Conservation (phyloP, 1,140 invertebrate species). For the Gonioctena quinquepunctata region DNA sequence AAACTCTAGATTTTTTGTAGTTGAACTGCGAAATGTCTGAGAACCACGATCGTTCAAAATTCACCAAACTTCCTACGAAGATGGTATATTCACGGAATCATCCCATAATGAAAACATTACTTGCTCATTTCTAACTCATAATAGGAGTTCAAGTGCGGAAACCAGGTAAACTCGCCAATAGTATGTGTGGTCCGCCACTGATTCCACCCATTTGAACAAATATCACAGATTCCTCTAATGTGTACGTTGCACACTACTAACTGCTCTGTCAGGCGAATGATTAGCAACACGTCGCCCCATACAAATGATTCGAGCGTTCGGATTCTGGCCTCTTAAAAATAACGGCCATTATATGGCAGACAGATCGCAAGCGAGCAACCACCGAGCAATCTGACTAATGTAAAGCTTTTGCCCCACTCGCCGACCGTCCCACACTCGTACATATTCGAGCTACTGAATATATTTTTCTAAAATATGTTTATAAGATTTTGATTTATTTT, state of each 20-base stretch:
- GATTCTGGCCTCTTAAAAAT: constrained; percentile 52
- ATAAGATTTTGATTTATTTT: constrained; percentile 49
- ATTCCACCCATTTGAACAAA: neutral
- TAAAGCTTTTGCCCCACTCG: constrained; percentile 30
- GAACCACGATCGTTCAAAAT: too few relatives aligned
- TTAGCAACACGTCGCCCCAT: constrained; percentile 47
- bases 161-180: too few relatives aligned
- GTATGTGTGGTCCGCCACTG: neutral
- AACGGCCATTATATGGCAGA: constrained; percentile 50
- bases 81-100: too few relatives aligned
- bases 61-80: too few relatives aligned
- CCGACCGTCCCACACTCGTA: constrained; percentile 28
- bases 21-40: too few relatives aligned
- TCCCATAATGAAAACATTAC: too few relatives aligned
- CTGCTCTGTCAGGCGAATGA: constrained; percentile 45
- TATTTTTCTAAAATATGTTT: constrained; percentile 47
- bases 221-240: neutral
- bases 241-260: constrained; percentile 5
- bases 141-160: too few relatives aligned
- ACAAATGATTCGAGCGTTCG: constrained; percentile 50
- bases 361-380: constrained; percentile 48
- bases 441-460: constrained; percentile 36
- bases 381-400: constrained; percentile 53
- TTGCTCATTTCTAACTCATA: too few relatives aligned
- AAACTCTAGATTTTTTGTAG: too few relatives aligned